Evolutionary conservation across 2,888 invertebrate genomes (phyloP), one percentile per base, ranked within the genome.

Genomic region (Heliconius ethilla): DNA sequence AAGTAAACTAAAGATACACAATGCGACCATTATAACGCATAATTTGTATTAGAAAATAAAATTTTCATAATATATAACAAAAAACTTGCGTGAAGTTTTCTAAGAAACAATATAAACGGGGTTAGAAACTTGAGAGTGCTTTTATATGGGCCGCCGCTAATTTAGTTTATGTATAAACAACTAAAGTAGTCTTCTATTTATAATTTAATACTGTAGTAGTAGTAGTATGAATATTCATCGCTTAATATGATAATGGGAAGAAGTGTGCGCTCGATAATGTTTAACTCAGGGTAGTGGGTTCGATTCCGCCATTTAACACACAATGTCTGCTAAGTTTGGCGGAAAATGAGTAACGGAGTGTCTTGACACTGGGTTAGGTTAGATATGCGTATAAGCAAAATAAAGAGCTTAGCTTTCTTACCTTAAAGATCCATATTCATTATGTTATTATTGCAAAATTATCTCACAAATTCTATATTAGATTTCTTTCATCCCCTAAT

Each of bases 101-200:
- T 59, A 59, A 72, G 72, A 72, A 59, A 72, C 72, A 72, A 72
- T 72, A 72, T 72, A 74, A 74, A 74, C 29, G 74, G 62, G 63
- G 65, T 45, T 74, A 74, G 74, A 74, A 72, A 74, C 74, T 74
- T 63, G 74, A 45, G 74, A 74, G 74, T 74, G 74, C 74, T 74
- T 74, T 65, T 74, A 63, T 74, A 74, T 74, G 63, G 63, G 74
- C 29, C 63, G 72, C 72, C 72, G 72, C 72, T 72, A 72, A 72
- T 72, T 72, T 72, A 72, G 72, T 72, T 72, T 72, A 59, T 33
- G 40, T 69, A 69, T 40, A 45, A 69, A 45, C 69, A 69, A 69
- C 69, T 69, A 69, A 69, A 69, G 69, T 69, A 40, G 69, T 69
- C 69, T 69, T 45, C 25, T 25, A 45, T 69, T 69, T 69, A 69